Conservation (phyloP, 2,888 invertebrate species). For the Micropterix aruncella region DNA sequence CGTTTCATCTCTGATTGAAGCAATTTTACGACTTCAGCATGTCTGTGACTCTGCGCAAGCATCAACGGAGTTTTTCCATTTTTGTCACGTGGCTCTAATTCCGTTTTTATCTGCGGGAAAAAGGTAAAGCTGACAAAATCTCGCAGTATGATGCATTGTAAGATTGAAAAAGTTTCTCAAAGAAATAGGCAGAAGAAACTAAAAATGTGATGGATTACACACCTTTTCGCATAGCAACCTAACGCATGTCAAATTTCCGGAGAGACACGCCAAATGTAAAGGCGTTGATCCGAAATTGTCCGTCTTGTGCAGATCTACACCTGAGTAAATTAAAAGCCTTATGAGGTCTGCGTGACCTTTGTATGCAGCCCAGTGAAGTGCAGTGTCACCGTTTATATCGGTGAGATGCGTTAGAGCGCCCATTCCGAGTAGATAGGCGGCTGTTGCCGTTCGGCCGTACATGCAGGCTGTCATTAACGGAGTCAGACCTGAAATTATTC, state of each 20-base stretch:
- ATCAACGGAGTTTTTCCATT: conserved; percentile 87
- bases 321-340: conserved; percentile 77
- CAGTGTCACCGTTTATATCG: conserved; percentile 87
- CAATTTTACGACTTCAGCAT: conserved; percentile 70
- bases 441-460: conserved; percentile 84
- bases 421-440: conserved; percentile 81
- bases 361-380: conserved; percentile 89
- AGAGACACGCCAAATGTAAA: conserved; percentile 77
- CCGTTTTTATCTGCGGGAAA: conserved; percentile 73
- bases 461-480: conserved; percentile 87
- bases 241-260: conserved; percentile 77
- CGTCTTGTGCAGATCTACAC: conserved; percentile 76
- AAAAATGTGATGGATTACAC: no score
- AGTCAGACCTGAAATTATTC: conserved; percentile 45
- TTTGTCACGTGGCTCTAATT: conserved; percentile 75
- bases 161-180: no score
- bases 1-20: conserved; percentile 72
- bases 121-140: no score
- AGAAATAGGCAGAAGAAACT: no score
- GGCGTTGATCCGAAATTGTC: conserved; percentile 91
- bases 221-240: conserved; percentile 80
- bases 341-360: conserved; percentile 85
- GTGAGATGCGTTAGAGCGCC: conserved; percentile 75
- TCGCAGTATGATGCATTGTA: no score
- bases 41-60: conserved; percentile 78